Evolutionary conservation across 2,888 invertebrate species (phyloP).

Genomic region (Perithous albicinctus): DNA sequence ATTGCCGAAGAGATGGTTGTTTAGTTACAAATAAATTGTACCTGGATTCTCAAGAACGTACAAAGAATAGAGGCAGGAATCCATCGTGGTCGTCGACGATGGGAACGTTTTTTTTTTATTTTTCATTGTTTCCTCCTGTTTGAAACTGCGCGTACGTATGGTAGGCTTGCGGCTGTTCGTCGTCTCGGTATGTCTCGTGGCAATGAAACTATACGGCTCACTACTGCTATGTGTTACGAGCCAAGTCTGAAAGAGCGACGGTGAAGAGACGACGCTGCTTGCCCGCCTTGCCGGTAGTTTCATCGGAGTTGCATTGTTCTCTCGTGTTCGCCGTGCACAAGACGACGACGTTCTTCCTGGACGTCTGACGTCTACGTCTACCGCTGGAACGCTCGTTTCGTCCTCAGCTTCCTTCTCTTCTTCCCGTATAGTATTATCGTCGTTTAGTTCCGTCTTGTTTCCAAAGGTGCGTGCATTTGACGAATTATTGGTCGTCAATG

Average conservation of each 20-base stretch:
- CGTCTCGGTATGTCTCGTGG: conserved; percentile 12
- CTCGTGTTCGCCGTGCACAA: background rate
- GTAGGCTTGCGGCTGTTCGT: conserved; percentile 1
- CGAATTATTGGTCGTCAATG: conserved; percentile 3
- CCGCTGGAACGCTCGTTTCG: background rate
- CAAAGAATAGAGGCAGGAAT: background rate
- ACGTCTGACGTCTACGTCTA: background rate
- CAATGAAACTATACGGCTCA: conserved; percentile 10
- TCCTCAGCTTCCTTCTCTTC: background rate
- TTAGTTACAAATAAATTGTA: background rate
- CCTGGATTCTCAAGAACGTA: background rate
- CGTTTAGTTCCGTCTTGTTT: background rate
- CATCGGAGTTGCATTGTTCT: conserved; percentile 6
- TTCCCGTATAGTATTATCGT: background rate
- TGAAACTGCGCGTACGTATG: background rate
- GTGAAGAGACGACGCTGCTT: background rate
- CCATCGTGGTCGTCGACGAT: background rate
- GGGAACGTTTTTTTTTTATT: background rate
- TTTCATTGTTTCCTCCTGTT: conserved; percentile 4
- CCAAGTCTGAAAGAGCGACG: conserved; percentile 5
- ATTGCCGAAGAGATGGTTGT: background rate
- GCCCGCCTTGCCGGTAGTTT: conserved; percentile 11
- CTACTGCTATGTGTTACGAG: conserved; percentile 10
- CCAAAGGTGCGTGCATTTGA: background rate
- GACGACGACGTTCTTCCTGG: background rate